Evolutionary conservation across 1,140 invertebrate genomes (phyloP).

Genomic region (Drosophila repletoides): DNA sequence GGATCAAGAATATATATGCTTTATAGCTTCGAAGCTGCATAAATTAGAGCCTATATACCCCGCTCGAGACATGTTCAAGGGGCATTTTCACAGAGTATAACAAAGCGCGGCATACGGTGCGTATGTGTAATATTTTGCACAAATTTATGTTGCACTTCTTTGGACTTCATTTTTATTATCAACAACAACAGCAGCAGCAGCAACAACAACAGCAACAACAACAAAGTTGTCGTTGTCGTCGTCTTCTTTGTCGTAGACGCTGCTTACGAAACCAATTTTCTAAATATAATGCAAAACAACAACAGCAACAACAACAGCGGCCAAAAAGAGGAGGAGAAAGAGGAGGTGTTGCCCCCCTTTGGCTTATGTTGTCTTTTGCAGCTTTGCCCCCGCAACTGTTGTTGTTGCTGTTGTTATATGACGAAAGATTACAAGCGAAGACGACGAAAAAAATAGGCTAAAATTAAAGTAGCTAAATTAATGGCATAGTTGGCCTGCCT

Average conservation of each 20-base stretch:
- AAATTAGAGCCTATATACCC: too few species aligned
- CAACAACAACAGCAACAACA: too few species aligned
- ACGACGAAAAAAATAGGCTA: conserved; percentile 43
- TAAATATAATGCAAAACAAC: conserved; percentile 61
- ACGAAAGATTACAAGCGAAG: conserved; percentile 57
- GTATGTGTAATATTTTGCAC: conserved; percentile 73
- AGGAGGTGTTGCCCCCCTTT: neutral
- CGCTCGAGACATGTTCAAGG: too few species aligned
- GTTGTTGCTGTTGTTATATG: conserved; percentile 35
- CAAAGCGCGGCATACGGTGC: conserved; percentile 54
- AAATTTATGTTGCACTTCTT: conserved; percentile 79
- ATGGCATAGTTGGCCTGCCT: conserved; percentile 56
- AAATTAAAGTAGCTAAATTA: conserved; percentile 63
- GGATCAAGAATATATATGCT: too few species aligned
- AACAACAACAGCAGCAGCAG: too few species aligned
- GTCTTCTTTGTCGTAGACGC: conserved; percentile 7
- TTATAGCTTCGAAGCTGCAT: too few species aligned
- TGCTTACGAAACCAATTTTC: conserved; percentile 39
- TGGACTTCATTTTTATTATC: conserved; percentile 75
- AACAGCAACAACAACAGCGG: too few species aligned
- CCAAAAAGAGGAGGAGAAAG: neutral
- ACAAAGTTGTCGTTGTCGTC: conserved; percentile 9
- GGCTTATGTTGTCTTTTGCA: conserved; percentile 3
- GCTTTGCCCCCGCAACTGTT: too few species aligned
- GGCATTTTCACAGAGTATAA: too few species aligned